Percentiles rank a stretch among this genome's conserved stretches.
Conservation (phyloP, 2,113 vertebrate species). For the Romanogobio albipinnatus region DNA sequence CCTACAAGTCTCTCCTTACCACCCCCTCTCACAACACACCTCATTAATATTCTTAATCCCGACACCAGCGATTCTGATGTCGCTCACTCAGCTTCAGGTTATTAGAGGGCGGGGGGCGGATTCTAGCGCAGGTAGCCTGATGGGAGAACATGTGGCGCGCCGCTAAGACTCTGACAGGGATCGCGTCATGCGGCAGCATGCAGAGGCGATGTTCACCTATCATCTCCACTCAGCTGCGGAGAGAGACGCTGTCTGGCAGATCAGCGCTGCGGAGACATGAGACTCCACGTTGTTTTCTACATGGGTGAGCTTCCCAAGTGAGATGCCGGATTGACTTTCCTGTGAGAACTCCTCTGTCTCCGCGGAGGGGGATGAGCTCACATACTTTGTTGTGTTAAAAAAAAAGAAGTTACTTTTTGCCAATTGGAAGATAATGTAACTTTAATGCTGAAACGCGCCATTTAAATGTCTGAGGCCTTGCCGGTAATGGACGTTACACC, state of each 20-base stretch:
- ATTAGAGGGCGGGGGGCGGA: constrained; percentile 61
- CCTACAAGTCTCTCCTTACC: constrained; percentile 41
- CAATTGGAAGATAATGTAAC: background rate
- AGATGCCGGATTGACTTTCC: constrained; percentile 27
- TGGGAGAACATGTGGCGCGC: constrained; percentile 45
- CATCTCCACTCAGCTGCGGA: constrained; percentile 42
- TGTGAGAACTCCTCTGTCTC: constrained; percentile 7
- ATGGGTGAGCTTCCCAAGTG: constrained; percentile 47
- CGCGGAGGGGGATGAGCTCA: constrained; percentile 17
- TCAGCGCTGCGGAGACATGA: constrained; percentile 39
- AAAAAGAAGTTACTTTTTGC: background rate
- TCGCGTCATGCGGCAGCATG: constrained; percentile 33
- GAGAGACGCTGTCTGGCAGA: constrained; percentile 40
- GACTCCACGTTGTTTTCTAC: constrained; percentile 51
- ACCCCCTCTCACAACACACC: constrained; percentile 38
- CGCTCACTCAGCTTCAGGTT: constrained; percentile 62
- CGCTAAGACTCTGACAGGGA: constrained; percentile 42
- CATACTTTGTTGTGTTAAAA: background rate
- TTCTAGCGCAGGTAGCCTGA: constrained; percentile 63
- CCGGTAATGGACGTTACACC: background rate
- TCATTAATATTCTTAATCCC: constrained; percentile 61
- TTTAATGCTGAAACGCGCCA: background rate
- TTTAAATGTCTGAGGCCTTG: background rate
- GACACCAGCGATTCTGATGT: constrained; percentile 63
- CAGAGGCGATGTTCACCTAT: constrained; percentile 41